Base-by-base conservation (phyloP, 2,797 vertebrate species). In the Acestrorhynchus altus region DNA sequence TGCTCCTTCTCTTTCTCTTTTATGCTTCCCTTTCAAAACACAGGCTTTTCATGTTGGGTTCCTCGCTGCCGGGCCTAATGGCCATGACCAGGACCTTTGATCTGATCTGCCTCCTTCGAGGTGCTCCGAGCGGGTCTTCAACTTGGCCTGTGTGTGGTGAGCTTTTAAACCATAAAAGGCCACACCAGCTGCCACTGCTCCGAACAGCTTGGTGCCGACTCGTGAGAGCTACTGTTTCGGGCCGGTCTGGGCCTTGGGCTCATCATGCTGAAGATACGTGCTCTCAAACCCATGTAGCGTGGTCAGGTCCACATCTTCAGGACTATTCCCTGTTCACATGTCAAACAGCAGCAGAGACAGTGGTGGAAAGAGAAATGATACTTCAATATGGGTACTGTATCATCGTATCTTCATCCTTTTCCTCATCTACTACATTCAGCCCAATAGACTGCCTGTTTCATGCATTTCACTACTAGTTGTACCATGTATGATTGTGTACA, bases 51-150 rank as follows among this genome's bases (percentile, higher is more conserved):
- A 94, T 93, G 93, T 92, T 68, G 88, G 78, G 88, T 90, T 92
- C 90, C 87, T 86, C 88, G 85, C 91, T 87, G 90, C 90, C 86
- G 84, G 86, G 90, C 90, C 93, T 93, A 94, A 94, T 93, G 93
- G 91, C 92, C 91, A 89, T 93, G 93, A 95, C 93, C 92, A 91
- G 90, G 89, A 94, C 91, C 93, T 94, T 94, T 95, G 94, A 95
- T 95, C 93, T 93, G 90, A 90, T 87, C 84, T 91, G 91, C 92
- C 92, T 92, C 90, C 89, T 89, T 90, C 82, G 83, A 89, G 92
- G 86, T 89, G 84, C 90, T 89, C 90, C 86, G 88, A 89, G 85
- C 83, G 86, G 85, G 83, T 82, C 82, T 86, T 85, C 84, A 87
- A 80, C 89, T 87, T 86, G 87, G 88, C 88, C 88, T 89, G 85